Base-by-base conservation (phyloP, 2,113 vertebrate species). In the Pogonocichla stellata region DNA sequence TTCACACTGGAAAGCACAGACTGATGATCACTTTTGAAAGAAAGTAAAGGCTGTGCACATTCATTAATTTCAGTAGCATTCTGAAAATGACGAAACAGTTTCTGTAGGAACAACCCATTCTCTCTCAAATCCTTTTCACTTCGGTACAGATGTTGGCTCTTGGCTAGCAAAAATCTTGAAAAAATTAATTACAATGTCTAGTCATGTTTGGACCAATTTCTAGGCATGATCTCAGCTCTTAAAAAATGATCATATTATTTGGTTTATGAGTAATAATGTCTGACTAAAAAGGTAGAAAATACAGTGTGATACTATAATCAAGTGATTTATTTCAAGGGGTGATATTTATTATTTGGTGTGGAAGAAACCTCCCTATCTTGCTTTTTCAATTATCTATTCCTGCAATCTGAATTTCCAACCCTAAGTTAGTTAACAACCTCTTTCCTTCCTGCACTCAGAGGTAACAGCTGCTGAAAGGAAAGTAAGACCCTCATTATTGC, bases 241-340 rank as follows among this genome's bases (percentile, higher is more conserved):
- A 42, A 91, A 82, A 86, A 70, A 79, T 57, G 57, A 81, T 14
- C 6, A 73, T 64, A 71, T 80, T 94, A 73, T 94, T 85, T 95
- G 54, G 60, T 82, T 89, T 86, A 86, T 96, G 88, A 87, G 70
- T 91, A 90, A 89, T 69, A 75, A 90, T 33, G 70, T 96, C 92
- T 83, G 80, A 78, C 88, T 80, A 33, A 54, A 83, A 54, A 45
- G 33, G 66, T 71, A 58, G n/a, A 72, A 86, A 75, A 86, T 31
- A 88, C 61, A 73, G 58, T 38, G 43, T 33, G 48, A 75, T 90
- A 10, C 50, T 36, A 36, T 14, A 77, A 93, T 43, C 19, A 80
- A 92, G 74, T 83, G 60, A 92, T 94, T 77, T 88, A n/a, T 82
- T 92, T 88, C 66, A 81, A 43, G 62, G 1, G 4, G 17, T 14